phyloP scores from a whole-genome alignment of 2,888 invertebrate genomes.

The Apantesis nais region DNA sequence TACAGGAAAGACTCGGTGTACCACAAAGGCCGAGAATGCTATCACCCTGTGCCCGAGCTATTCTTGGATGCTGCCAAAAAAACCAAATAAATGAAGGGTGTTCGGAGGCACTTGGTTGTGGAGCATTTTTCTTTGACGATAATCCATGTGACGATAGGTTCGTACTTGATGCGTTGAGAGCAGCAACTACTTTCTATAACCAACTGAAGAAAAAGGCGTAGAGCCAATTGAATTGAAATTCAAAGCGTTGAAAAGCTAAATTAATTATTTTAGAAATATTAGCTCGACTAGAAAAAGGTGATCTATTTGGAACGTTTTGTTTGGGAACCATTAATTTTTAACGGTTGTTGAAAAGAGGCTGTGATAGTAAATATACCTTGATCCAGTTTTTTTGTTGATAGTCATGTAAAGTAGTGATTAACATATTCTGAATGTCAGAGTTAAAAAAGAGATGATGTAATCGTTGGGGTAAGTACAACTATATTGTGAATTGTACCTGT shows the following conservation, averaged over 20 bases:
- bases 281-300: not conserved
- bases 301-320: not conserved
- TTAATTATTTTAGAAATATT: slow-evolving; percentile 15
- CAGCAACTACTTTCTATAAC: slow-evolving; percentile 72
- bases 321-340: not conserved
- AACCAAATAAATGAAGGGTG: slow-evolving; percentile 84
- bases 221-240: slow-evolving; percentile 16
- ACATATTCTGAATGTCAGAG: slow-evolving; percentile 4
- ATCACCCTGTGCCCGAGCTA: slow-evolving; percentile 90
- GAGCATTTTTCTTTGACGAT: slow-evolving; percentile 90
- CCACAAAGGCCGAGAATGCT: slow-evolving; percentile 59
- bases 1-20: slow-evolving; percentile 58
- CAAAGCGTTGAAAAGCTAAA: slow-evolving; percentile 20
- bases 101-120: slow-evolving; percentile 90
- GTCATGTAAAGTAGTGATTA: slow-evolving; percentile 13
- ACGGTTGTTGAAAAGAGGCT: slow-evolving; percentile 16
- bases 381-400: slow-evolving; percentile 15
- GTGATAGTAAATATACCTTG: slow-evolving; percentile 22
- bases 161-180: slow-evolving; percentile 84
- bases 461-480: not conserved
- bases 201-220: slow-evolving; percentile 53
- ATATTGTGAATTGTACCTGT: not conserved
- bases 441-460: slow-evolving; percentile 2
- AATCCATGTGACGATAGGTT: slow-evolving; percentile 89
- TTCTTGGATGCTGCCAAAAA: slow-evolving; percentile 89